These are phyloP conservation scores for Chelonoidis abingdonii DNA, from an alignment of 2,113 vertebrate species.

Conservation along the genomic window DNA sequence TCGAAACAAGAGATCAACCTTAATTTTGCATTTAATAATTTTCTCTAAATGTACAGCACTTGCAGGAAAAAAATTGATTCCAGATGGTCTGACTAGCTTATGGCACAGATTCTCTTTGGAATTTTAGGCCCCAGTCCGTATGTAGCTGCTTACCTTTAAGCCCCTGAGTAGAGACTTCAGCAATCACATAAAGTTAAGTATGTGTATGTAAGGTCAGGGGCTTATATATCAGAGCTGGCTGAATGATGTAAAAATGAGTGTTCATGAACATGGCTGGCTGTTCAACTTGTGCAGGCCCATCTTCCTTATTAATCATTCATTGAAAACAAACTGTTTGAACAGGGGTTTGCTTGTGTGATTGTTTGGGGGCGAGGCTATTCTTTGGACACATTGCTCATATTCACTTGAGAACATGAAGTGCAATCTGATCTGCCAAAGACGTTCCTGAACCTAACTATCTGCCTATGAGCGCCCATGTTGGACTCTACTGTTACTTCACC, in stretches of 20 bases:
- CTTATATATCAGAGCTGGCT: not conserved
- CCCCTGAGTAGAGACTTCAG: not conserved
- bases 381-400: not conserved
- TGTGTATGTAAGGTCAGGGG: not conserved
- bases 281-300: too few relatives aligned
- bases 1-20: constrained; percentile 40
- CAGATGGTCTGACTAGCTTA: not conserved
- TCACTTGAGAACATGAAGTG: not conserved
- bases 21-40: not conserved
- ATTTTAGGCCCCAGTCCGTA: not conserved
- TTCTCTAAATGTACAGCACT: constrained; percentile 28
- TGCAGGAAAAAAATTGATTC: not conserved
- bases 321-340: not conserved
- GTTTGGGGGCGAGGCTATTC: not conserved
- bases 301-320: not conserved
- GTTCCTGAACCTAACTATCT: too few relatives aligned
- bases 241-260: not conserved
- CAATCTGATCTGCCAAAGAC: not conserved
- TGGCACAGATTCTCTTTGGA: constrained; percentile 2
- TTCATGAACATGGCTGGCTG: not conserved
- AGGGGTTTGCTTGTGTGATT: not conserved
- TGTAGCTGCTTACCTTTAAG: not conserved
- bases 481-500: not conserved
- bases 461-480: too few relatives aligned
- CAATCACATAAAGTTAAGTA: not conserved